Evolutionary conservation across 1,140 invertebrate species (phyloP).

Genomic region (Agrilus planipennis): DNA sequence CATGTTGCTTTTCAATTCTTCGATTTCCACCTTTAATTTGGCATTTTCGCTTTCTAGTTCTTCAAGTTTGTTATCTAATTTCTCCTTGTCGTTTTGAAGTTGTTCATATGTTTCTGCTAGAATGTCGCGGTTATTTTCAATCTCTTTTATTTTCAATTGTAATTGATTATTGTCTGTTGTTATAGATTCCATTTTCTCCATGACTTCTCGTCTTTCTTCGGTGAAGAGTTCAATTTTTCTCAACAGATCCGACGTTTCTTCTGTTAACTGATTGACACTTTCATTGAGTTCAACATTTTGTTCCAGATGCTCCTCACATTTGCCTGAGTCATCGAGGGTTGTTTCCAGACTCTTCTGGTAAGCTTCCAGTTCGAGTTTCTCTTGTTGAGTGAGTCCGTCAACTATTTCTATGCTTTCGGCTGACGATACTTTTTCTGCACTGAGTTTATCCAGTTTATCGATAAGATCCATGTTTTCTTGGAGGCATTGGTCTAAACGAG

Average conservation of each 20-base stretch:
- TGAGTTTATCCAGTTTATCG: constrained; percentile 53
- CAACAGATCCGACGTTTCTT: constrained; percentile 47
- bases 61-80: constrained; percentile 21
- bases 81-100: constrained; percentile 33
- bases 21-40: constrained; percentile 17
- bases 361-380: constrained; percentile 36
- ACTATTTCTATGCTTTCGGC: constrained; percentile 59
- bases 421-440: constrained; percentile 50
- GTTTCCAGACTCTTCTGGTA: constrained; percentile 27
- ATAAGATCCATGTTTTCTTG: constrained; percentile 55
- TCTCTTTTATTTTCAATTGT: constrained; percentile 38
- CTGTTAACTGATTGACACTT: constrained; percentile 39
- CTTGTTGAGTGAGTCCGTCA: constrained; percentile 49
- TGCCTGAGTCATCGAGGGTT: constrained; percentile 13
- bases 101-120: constrained; percentile 35
- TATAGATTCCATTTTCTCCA: constrained; percentile 53
- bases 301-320: constrained; percentile 19
- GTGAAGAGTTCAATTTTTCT: constrained; percentile 54
- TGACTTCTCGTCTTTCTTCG: constrained; percentile 49
- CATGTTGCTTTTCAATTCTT: constrained; percentile 11
- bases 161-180: constrained; percentile 46
- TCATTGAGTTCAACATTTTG: constrained; percentile 34
- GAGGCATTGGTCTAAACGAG: constrained; percentile 47
- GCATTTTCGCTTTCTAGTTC: constrained; percentile 20
- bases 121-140: constrained; percentile 45